Evolutionary conservation across 2,888 invertebrate species (phyloP).

Genomic region (Escarpia spicata): DNA sequence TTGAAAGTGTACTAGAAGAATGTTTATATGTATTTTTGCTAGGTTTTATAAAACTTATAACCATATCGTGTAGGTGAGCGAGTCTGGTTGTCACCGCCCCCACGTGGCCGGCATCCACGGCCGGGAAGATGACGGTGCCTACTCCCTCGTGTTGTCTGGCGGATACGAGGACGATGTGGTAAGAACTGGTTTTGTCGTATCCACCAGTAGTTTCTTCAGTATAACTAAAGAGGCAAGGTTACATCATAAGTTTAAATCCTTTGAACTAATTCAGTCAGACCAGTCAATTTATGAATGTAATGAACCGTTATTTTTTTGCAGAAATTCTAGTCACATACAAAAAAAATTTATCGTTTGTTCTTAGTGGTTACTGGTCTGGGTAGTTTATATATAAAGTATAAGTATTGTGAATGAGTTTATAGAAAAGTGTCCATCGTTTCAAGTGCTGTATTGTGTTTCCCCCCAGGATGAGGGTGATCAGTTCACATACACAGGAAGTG

Average conservation of each 20-base stretch:
- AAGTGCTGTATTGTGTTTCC: not conserved
- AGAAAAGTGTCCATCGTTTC: not conserved
- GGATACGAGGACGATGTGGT: conserved; percentile 84
- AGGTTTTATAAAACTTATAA: too few relatives aligned
- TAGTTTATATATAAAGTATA: too few relatives aligned
- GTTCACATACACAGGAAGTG: conserved; percentile 85
- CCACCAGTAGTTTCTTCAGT: not conserved
- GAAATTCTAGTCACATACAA: not conserved
- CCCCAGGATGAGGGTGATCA: conserved; percentile 78
- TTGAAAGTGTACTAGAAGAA: too few relatives aligned
- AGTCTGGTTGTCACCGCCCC: conserved; percentile 84
- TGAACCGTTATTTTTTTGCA: too few relatives aligned
- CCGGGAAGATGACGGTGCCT: conserved; percentile 80
- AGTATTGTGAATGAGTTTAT: not conserved
- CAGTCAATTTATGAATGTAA: not conserved
- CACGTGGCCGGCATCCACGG: conserved; percentile 87
- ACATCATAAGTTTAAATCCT: not conserved
- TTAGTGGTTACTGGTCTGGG: too few relatives aligned
- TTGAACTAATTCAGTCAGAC: too few relatives aligned
- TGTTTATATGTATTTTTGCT: too few relatives aligned
- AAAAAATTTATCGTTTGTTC: too few relatives aligned
- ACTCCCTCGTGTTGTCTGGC: conserved; percentile 82
- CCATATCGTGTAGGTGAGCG: conserved; percentile 72
- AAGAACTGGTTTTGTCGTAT: conserved; percentile 32
- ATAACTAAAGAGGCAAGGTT: not conserved